Evolutionary conservation across 2,888 invertebrate species (phyloP).

Genomic region (Drosophila pegasa): DNA sequence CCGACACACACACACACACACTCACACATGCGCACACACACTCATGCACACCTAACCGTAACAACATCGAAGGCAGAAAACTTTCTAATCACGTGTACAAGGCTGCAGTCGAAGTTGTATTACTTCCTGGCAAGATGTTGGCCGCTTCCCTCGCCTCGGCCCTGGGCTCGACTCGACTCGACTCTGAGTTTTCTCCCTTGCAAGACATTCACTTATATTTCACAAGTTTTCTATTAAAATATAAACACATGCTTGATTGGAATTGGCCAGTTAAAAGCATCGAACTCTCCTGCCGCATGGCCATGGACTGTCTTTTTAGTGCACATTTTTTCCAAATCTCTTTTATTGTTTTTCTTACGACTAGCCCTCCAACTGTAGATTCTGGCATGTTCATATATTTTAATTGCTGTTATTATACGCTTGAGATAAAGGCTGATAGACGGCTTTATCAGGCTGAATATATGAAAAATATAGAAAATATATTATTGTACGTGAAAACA

Average conservation of each 20-base stretch:
- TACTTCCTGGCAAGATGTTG: slow-evolving; percentile 67
- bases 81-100: slow-evolving; percentile 79
- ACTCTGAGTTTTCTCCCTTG: slow-evolving; percentile 8
- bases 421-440: slow-evolving; percentile 3
- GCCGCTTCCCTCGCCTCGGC: background rate
- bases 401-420: slow-evolving; percentile 60
- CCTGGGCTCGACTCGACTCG: background rate
- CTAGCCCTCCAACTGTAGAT: slow-evolving; percentile 1
- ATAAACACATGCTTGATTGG: slow-evolving; percentile 80
- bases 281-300: slow-evolving; percentile 21
- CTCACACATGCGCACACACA: slow-evolving; percentile 6
- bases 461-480: background rate
- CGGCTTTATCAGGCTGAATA: background rate
- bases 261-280: slow-evolving; percentile 51
- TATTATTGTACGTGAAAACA: too few relatives aligned
- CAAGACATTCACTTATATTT: slow-evolving; percentile 50
- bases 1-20: slow-evolving; percentile 25
- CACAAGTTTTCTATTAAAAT: slow-evolving; percentile 78
- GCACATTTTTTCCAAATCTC: slow-evolving; percentile 39
- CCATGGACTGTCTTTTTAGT: slow-evolving; percentile 44
- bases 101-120: slow-evolving; percentile 72
- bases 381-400: slow-evolving; percentile 49
- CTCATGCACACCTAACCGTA: slow-evolving; percentile 9
- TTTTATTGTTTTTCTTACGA: slow-evolving; percentile 44
- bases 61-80: slow-evolving; percentile 60